phyloP scores from a whole-genome alignment of 2,888 invertebrate genomes.

The Aphodius granarius region DNA sequence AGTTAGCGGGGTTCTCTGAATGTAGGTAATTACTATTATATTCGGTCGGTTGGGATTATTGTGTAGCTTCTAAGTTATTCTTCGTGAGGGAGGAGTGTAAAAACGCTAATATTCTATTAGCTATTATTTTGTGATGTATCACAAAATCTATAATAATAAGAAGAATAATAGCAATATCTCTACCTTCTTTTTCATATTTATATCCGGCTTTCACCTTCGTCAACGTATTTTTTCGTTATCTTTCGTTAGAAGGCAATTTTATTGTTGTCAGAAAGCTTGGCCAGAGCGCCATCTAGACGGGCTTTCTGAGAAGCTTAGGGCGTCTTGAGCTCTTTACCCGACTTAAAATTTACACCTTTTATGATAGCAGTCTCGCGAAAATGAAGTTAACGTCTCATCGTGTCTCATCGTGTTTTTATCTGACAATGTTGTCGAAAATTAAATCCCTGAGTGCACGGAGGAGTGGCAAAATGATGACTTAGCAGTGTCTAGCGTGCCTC shows the following conservation, averaged over 20 bases:
- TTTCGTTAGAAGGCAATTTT: background rate
- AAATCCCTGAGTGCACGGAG: conserved; percentile 37
- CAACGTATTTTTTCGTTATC: background rate
- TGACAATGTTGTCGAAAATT: conserved; percentile 46
- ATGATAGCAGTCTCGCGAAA: conserved; percentile 40
- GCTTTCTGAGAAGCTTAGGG: background rate
- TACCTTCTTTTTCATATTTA: too few relatives aligned
- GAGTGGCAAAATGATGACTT: background rate
- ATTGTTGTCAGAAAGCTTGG: background rate
- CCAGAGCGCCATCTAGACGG: background rate
- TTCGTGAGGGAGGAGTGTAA: background rate
- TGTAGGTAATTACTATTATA: background rate
- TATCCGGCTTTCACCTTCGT: background rate
- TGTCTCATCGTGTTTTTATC: conserved; percentile 44
- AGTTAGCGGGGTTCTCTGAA: background rate
- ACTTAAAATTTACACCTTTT: conserved; percentile 42
- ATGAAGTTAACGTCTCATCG: conserved; percentile 47
- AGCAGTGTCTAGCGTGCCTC: background rate
- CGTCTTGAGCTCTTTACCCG: conserved; percentile 19
- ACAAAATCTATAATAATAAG: too few relatives aligned
- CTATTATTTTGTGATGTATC: too few relatives aligned
- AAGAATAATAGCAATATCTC: too few relatives aligned
- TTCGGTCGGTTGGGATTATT: background rate
- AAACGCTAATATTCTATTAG: too few relatives aligned
- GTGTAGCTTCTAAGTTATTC: background rate